phyloP scores from a whole-genome alignment of 2,113 vertebrate genomes.

The Ochotona princeps region DNA sequence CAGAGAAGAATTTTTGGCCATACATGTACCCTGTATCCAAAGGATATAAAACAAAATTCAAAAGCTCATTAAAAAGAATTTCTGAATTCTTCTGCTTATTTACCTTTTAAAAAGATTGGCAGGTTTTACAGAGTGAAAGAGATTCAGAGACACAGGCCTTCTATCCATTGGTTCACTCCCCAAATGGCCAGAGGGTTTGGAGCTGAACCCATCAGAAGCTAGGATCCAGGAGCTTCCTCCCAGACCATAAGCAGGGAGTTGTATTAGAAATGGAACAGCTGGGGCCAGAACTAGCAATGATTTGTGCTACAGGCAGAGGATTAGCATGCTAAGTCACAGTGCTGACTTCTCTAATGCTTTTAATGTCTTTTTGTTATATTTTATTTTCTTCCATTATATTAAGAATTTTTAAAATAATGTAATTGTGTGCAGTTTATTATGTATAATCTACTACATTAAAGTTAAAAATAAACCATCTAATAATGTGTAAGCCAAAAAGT shows the following conservation, averaged over 20 bases:
- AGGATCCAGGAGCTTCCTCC: too few species aligned
- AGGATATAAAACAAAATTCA: conserved; percentile 21
- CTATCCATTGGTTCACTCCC: too few species aligned
- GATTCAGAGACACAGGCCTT: too few species aligned
- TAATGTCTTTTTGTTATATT: conserved; percentile 42
- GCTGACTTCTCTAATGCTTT: neutral
- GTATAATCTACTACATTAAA: conserved; percentile 28
- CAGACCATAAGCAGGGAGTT: too few species aligned
- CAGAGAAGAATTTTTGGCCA: neutral
- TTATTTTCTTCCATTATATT: neutral
- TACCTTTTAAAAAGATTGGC: too few species aligned
- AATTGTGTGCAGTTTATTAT: conserved; percentile 3
- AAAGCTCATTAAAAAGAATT: neutral
- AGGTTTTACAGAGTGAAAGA: too few species aligned
- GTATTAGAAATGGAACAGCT: too few species aligned
- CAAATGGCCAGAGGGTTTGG: too few species aligned
- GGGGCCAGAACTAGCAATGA: too few species aligned
- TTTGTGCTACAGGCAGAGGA: too few species aligned
- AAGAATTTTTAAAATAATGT: conserved; percentile 34
- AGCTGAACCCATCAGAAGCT: too few species aligned
- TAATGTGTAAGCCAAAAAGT: conserved; percentile 21
- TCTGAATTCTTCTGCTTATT: neutral
- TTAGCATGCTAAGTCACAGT: too few species aligned
- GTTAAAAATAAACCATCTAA: conserved; percentile 9
- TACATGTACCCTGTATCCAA: conserved; percentile 1